Percentiles rank a stretch among this genome's conserved stretches.
Conservation (phyloP, 1,140 invertebrate species). For the Heliconius hermathena region DNA sequence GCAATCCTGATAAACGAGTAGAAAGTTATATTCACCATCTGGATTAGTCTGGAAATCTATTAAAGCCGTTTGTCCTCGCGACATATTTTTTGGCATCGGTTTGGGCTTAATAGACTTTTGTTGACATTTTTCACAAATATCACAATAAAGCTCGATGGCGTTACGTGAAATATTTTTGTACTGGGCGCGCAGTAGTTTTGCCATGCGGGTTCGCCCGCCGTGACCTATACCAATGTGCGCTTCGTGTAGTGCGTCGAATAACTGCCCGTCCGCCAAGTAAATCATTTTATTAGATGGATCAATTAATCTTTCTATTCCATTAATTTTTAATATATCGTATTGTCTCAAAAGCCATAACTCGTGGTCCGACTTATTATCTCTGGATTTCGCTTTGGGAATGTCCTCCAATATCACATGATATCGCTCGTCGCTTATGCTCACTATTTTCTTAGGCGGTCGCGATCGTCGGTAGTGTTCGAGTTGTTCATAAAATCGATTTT, state of each 20-base stretch:
- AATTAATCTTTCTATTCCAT: background rate
- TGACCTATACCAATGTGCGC: background rate
- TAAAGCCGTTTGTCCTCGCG: slow-evolving; percentile 8
- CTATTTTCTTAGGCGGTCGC: background rate
- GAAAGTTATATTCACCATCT: background rate
- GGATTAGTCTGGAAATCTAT: slow-evolving; percentile 15
- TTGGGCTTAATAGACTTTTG: background rate
- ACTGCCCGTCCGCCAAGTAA: background rate
- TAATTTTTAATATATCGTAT: slow-evolving; percentile 1
- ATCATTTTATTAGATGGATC: background rate
- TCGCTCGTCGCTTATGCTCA: slow-evolving; percentile 12
- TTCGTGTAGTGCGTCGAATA: slow-evolving; percentile 2
- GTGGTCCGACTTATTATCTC: background rate
- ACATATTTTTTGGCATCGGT: background rate
- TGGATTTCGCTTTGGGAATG: slow-evolving; percentile 4
- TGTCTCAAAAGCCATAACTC: background rate
- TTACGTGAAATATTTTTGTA: slow-evolving; percentile 13
- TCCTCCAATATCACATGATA: slow-evolving; percentile 12
- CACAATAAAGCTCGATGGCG: slow-evolving; percentile 2
- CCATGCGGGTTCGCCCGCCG: background rate
- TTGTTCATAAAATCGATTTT: slow-evolving; percentile 20
- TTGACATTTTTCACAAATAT: slow-evolving; percentile 6
- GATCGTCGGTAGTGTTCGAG: slow-evolving; percentile 8
- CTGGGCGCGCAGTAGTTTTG: background rate
- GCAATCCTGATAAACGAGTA: background rate